phyloP scores from a whole-genome alignment of 2,888 invertebrate genomes.

The Aleiodes leptofemur region DNA sequence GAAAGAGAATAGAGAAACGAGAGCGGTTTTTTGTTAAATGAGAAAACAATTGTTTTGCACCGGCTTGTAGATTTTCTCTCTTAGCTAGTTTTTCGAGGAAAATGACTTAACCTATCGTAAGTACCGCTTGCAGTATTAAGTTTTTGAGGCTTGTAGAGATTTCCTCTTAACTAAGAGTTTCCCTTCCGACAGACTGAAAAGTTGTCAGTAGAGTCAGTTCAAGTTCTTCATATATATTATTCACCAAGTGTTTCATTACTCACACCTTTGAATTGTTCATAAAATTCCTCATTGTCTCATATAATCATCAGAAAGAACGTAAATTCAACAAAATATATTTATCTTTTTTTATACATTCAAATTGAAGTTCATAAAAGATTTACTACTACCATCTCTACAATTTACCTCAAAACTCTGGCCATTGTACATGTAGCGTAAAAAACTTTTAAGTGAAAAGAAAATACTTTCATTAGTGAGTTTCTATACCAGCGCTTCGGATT shows the following conservation, averaged over 20 bases:
- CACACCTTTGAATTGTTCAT: too few relatives aligned
- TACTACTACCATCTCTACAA: not conserved
- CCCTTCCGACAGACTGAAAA: too few relatives aligned
- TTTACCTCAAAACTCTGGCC: not conserved
- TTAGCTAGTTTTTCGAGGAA: slow-evolving; percentile 15
- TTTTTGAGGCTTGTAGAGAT: slow-evolving; percentile 6
- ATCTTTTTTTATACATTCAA: not conserved
- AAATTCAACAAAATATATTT: too few relatives aligned
- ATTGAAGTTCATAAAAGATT: not conserved
- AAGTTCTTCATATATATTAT: too few relatives aligned
- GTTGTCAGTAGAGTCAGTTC: too few relatives aligned
- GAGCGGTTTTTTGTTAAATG: slow-evolving; percentile 32
- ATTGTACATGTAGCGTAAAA: slow-evolving; percentile 14
- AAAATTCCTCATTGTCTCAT: too few relatives aligned
- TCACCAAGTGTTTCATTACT: too few relatives aligned
- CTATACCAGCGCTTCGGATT: slow-evolving; percentile 36
- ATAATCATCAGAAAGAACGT: too few relatives aligned
- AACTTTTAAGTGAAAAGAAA: slow-evolving; percentile 61
- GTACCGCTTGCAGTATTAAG: slow-evolving; percentile 22
- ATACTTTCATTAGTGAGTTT: slow-evolving; percentile 60
- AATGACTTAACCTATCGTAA: not conserved
- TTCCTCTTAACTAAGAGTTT: too few relatives aligned
- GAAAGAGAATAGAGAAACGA: slow-evolving; percentile 44
- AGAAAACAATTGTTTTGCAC: slow-evolving; percentile 40
- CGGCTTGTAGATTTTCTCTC: slow-evolving; percentile 24